These are phyloP conservation scores for Melanostoma mellinum DNA, from an alignment of 2,888 invertebrate genomes.

Conservation along the genomic window DNA sequence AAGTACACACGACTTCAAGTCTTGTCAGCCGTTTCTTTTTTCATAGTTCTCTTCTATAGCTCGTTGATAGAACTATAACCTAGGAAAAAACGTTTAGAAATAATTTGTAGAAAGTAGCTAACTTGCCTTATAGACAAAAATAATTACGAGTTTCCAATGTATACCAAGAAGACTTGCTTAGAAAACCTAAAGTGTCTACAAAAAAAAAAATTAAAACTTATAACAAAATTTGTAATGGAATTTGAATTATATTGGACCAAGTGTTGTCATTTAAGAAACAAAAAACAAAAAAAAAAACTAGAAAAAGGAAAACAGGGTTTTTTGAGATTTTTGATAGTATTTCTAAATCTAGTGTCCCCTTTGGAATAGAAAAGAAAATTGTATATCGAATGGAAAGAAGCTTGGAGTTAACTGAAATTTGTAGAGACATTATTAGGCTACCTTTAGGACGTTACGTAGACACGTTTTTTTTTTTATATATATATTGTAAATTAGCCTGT, in stretches of 20 bases:
- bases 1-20: conserved; percentile 19
- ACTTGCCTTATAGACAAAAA: conserved; percentile 66
- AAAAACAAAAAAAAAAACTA: background rate
- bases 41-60: conserved; percentile 24
- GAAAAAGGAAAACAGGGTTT: conserved; percentile 49
- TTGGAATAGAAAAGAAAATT: background rate
- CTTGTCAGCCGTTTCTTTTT: conserved; percentile 8
- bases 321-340: conserved; percentile 24
- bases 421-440: no score
- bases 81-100: conserved; percentile 40
- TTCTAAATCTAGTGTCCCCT: background rate
- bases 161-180: conserved; percentile 43
- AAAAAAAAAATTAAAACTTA: conserved; percentile 4
- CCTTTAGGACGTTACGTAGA: no score
- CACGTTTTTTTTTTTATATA: no score
- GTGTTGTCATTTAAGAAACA: conserved; percentile 35
- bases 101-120: conserved; percentile 63
- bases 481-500: no score
- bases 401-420: no score
- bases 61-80: conserved; percentile 28
- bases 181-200: conserved; percentile 9
- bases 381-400: no score
- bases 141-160: conserved; percentile 48
- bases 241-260: conserved; percentile 60
- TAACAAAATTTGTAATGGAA: conserved; percentile 20